A percentile compares a stretch with the other conserved stretches of the same genome.
Conservation (phyloP, 2,113 vertebrate species). For the Potamarius usumacintae region DNA sequence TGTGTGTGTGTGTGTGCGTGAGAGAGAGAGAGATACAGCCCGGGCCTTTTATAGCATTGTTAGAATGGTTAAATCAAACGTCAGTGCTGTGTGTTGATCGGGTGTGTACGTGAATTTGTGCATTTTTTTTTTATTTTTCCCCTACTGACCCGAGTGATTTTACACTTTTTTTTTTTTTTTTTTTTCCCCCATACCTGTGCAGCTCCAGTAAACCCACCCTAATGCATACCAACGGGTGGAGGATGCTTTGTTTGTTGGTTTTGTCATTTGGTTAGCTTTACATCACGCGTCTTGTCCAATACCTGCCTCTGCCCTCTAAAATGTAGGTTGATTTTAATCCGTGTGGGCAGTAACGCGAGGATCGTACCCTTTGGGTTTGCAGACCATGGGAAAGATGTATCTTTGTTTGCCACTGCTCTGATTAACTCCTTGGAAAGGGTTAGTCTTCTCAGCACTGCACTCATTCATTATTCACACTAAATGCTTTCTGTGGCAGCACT, state of each 20-base stretch:
- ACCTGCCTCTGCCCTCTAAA: neutral
- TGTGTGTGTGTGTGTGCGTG: neutral
- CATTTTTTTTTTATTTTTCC: neutral
- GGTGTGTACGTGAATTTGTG: neutral
- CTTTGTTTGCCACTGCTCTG: slow-evolving; percentile 35
- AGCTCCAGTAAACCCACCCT: neutral
- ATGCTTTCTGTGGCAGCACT: slow-evolving; percentile 41
- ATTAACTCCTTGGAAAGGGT: slow-evolving; percentile 48
- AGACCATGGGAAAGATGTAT: slow-evolving; percentile 3
- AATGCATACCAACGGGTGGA: no score
- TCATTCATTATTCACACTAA: slow-evolving; percentile 59
- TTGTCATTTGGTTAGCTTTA: neutral
- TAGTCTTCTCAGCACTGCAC: slow-evolving; percentile 42
- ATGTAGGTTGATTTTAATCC: slow-evolving; percentile 43
- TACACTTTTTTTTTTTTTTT: neutral
- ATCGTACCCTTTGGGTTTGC: neutral
- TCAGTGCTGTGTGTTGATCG: slow-evolving; percentile 41
- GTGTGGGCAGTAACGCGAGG: neutral
- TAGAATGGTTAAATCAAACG: slow-evolving; percentile 58
- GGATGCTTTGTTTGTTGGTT: neutral
- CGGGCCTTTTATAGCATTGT: slow-evolving; percentile 62
- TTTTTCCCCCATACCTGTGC: neutral
- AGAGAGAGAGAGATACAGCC: slow-evolving; percentile 57
- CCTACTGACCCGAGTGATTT: slow-evolving; percentile 4
- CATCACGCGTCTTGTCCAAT: neutral